phyloP scores from a whole-genome alignment of 2,888 invertebrate genomes.

The Calliscelio sp. region DNA sequence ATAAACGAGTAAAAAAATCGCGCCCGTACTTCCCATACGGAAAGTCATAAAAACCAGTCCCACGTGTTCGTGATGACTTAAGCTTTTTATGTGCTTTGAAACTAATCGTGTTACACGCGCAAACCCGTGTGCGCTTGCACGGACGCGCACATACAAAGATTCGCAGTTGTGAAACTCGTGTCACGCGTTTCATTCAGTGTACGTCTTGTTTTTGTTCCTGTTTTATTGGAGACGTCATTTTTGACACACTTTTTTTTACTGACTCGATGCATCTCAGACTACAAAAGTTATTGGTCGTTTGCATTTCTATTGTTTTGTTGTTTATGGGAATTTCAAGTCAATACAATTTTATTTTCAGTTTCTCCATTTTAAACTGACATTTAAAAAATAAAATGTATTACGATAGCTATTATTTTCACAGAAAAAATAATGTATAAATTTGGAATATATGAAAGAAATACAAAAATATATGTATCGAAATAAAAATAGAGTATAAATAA shows the following conservation, averaged over 20 bases:
- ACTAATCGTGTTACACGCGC: conserved; percentile 62
- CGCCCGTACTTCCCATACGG: conserved; percentile 68
- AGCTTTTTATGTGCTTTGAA: conserved; percentile 75
- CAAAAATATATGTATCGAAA: too few species aligned
- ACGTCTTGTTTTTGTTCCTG: conserved; percentile 31
- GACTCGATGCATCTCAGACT: not conserved
- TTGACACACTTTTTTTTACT: conserved; percentile 52
- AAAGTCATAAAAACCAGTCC: conserved; percentile 74
- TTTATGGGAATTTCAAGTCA: not conserved
- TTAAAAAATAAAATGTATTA: too few species aligned
- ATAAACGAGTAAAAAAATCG: conserved; percentile 15
- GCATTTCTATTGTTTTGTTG: conserved; percentile 5
- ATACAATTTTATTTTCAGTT: not conserved
- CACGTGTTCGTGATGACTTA: conserved; percentile 76
- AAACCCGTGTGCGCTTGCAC: conserved; percentile 42
- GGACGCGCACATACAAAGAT: conserved; percentile 23
- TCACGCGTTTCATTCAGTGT: conserved; percentile 63
- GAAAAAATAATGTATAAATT: too few species aligned
- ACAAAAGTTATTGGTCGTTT: conserved; percentile 13
- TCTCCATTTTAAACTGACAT: too few species aligned
- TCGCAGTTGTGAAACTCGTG: conserved; percentile 48
- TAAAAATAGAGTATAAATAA: too few species aligned
- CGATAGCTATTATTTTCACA: too few species aligned
- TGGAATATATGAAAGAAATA: too few species aligned
- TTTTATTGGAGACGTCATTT: conserved; percentile 46